Conservation (phyloP, 2,113 vertebrate genomes). For the Oceanodroma tethys region DNA sequence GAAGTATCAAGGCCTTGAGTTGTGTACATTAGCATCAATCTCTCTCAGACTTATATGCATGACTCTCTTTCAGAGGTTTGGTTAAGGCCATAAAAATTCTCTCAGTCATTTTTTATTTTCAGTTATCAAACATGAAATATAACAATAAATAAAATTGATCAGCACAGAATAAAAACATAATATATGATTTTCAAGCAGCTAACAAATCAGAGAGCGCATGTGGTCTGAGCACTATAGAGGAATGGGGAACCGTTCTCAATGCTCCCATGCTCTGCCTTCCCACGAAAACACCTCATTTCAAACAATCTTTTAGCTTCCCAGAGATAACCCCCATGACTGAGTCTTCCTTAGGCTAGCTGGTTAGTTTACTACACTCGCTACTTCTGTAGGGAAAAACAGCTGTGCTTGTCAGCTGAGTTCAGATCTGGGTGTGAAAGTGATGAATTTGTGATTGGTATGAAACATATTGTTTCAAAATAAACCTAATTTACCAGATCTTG, state of each 20-base stretch:
- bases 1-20: not conserved
- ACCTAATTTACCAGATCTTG: not conserved
- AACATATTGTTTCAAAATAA: not conserved
- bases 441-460: not conserved
- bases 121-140: constrained; percentile 2
- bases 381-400: too few species aligned
- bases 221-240: not conserved
- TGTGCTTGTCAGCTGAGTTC: not conserved
- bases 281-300: not conserved
- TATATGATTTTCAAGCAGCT: not conserved
- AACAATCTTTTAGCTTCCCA: not conserved
- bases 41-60: not conserved
- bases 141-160: not conserved
- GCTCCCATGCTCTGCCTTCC: not conserved
- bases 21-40: not conserved
- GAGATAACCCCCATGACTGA: fast-evolving
- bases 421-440: not conserved
- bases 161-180: not conserved
- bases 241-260: fast-evolving
- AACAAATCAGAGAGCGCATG: not conserved
- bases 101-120: not conserved
- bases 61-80: not conserved
- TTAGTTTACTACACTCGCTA: not conserved
- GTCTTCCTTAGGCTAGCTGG: not conserved
- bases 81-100: not conserved